Evolutionary conservation across 1,140 invertebrate genomes (phyloP), one percentile per base, ranked within the genome.

Genomic region (Mesaphorura yosii): DNA sequence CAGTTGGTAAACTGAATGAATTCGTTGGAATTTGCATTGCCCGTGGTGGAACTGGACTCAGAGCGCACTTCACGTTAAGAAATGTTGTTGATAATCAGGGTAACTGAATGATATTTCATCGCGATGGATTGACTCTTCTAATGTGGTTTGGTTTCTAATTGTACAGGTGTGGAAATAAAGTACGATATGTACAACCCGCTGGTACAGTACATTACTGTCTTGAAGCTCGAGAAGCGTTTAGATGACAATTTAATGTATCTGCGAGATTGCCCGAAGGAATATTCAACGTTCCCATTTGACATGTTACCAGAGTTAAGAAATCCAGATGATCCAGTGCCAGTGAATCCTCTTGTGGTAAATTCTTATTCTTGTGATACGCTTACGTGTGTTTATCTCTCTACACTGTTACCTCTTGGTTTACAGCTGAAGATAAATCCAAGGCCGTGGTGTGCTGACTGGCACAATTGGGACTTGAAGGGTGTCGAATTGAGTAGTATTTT

Each of bases 1-100:
- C 88, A 29, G 79, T 83, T 15, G 82, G 80, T 31, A 96, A 96
- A 72, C 72, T 72, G 1, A 91, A 81, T 65, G 76, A 79, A 66
- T 99, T 99, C 77, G 83, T 99, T 48, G 94, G 96, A 3, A 95
- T 98, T 65, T 98, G 95, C 66, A 98, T 97, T 64, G 72, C 87
- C 52, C 72, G 91, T 62, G 75, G 75, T 53, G 81, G 81, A 2
- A 75, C 76, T 68, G 95, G 93, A 1, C 73, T 98, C 1, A 73
- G 82, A 58, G 78, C 89, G 45, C 75, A 75, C 37, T 96, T 98
- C 66, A 83, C 81, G 27, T 68, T 99, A 3, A 78, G 96, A 65
- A 99, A 99, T 75, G 78, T 92, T 17, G 77, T 98, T 48, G 91
- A 98, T 70, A 75, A 85, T 64, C 81, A 80, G 82, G 80, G 82